These are phyloP conservation scores for Prochilodus magdalenae DNA, from an alignment of 2,113 vertebrate genomes.

Conservation along the genomic window DNA sequence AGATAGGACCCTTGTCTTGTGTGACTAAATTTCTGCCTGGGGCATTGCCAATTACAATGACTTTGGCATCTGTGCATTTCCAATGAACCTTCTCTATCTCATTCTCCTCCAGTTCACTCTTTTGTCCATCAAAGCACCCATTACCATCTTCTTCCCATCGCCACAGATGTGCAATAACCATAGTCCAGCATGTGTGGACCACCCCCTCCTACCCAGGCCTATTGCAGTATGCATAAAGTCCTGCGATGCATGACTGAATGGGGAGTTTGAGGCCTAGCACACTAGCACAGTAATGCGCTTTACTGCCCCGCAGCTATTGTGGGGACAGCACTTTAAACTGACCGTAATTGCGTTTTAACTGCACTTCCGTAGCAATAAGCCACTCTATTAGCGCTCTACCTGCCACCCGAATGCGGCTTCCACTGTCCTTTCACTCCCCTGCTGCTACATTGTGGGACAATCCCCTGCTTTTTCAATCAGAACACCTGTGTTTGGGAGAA, in stretches of 20 bases:
- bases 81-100: neutral
- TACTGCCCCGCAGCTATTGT: slow-evolving; percentile 57
- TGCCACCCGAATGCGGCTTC: slow-evolving; percentile 16
- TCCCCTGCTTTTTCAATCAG: neutral
- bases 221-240: neutral
- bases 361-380: slow-evolving; percentile 38
- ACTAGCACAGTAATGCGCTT: slow-evolving; percentile 45
- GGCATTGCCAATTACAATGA: neutral
- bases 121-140: neutral
- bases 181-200: neutral
- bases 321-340: slow-evolving; percentile 47
- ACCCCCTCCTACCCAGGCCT: slow-evolving; percentile 5
- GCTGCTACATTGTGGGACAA: neutral
- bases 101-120: neutral
- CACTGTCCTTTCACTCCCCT: neutral
- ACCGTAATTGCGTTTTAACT: slow-evolving; percentile 58
- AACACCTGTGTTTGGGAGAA: neutral
- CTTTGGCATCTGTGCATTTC: neutral
- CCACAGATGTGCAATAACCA: slow-evolving; percentile 30
- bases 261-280: slow-evolving; percentile 31
- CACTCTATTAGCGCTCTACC: slow-evolving; percentile 45
- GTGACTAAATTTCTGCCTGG: neutral
- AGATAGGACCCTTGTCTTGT: neutral
- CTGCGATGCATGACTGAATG: slow-evolving; percentile 22
- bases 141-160: neutral